Base-by-base conservation (phyloP, 2,113 vertebrate genomes). In the Pontoporia blainvillei region DNA sequence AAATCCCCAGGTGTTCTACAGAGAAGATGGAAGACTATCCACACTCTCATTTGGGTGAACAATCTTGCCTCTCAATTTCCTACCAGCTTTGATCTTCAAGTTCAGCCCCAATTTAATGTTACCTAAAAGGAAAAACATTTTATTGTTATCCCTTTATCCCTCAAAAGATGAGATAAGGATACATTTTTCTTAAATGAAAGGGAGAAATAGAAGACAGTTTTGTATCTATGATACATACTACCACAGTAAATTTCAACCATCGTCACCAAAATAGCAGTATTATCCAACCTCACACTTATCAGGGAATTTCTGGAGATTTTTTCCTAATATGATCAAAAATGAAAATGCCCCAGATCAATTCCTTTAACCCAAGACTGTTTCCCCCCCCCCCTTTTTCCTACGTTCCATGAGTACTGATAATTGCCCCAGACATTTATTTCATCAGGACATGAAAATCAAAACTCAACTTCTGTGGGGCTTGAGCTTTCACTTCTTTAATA, bases 281-380 rank as follows among this genome's bases (percentile, higher is more conserved):
- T 96, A 98, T 41, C 67, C 83, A 34, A 86, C 79, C 92, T 96
- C 92, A 97, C 90, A 95, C 98, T 95, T 98, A 95, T 95, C 91
- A 96, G 78, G 69, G 91, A 95, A 95, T 93, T 98, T 98, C 95
- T 97, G 71, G 96, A 84, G 79, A 96, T 92, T 94, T 97, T 95
- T 91, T 41, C 71, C 88, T 66, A 96, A 97, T 62, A 90, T 97
- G 96, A 98, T 96, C 93, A 97, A 98, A 98, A 97, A 88, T 85
- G 97, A 95, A 95, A 98, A 98, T 94, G 93, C 92, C 97, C 98
- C 85, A 97, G 97, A 98, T 93, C 97, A 98, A 97, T 96, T 98
- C 93, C 92, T 49, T 86, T 10, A 96, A 98, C 97, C 76, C 92
- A 98, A 96, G 91, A 97, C 86, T 86, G 95, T 11, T 14, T 96